Conservation (phyloP, 1,140 invertebrate species). For the Drosophila albomicans region DNA sequence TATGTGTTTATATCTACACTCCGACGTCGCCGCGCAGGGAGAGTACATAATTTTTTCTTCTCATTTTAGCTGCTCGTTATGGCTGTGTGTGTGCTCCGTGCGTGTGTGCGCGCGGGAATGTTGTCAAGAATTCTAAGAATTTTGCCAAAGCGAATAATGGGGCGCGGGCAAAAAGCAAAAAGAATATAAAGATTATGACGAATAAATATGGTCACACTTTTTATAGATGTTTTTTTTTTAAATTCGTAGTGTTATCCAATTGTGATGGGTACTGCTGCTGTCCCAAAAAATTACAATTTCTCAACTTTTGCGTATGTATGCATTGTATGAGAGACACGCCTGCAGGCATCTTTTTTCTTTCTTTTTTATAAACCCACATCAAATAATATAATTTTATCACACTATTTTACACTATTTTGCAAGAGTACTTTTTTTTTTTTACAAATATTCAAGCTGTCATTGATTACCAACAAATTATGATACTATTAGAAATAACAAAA, state of each 20-base stretch:
- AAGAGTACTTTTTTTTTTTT: slow-evolving; percentile 1
- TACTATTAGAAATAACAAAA: slow-evolving; percentile 51
- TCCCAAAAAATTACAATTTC: slow-evolving; percentile 22
- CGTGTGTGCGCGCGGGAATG: slow-evolving; percentile 77
- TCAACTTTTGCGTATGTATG: slow-evolving; percentile 8
- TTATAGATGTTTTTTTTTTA: slow-evolving; percentile 7
- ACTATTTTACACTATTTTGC: slow-evolving; percentile 22
- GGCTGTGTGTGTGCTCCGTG: slow-evolving; percentile 38
- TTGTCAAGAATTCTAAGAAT: slow-evolving; percentile 82
- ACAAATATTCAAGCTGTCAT: slow-evolving; percentile 14
- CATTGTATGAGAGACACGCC: slow-evolving; percentile 24
- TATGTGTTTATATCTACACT: slow-evolving; percentile 59
- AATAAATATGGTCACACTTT: slow-evolving; percentile 23
- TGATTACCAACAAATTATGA: slow-evolving; percentile 49
- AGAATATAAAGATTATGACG: slow-evolving; percentile 29
- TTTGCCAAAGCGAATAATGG: slow-evolving; percentile 60
- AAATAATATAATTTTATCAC: slow-evolving; percentile 10
- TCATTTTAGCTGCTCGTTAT: slow-evolving; percentile 33
- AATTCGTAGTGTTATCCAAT: slow-evolving; percentile 11
- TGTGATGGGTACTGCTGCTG: slow-evolving; percentile 1
- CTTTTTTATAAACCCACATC: slow-evolving; percentile 1
- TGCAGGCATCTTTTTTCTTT: slow-evolving; percentile 27
- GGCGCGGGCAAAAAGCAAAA: slow-evolving; percentile 36
- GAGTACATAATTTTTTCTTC: slow-evolving; percentile 51
- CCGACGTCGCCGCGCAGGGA: slow-evolving; percentile 32